phyloP scores from a whole-genome alignment of 2,113 vertebrate genomes.

The Crocuta crocuta region DNA sequence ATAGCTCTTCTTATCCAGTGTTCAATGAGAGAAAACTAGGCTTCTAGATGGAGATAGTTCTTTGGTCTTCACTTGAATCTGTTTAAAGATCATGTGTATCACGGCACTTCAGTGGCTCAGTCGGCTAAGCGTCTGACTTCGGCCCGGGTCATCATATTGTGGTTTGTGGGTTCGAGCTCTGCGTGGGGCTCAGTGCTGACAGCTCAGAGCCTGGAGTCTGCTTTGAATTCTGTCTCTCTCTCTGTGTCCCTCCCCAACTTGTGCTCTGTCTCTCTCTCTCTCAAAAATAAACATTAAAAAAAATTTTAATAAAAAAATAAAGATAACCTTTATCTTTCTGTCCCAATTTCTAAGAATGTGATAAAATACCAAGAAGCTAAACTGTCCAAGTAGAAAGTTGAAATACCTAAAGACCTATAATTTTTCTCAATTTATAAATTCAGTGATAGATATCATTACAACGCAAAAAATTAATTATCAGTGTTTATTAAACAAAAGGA shows the following conservation, averaged over 20 bases:
- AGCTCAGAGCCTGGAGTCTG: no score
- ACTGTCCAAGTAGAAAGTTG: neutral
- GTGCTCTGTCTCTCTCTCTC: no score
- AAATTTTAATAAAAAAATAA: no score
- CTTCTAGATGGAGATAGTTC: neutral
- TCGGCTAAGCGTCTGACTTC: no score
- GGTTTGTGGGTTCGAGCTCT: no score
- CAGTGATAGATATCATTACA: neutral
- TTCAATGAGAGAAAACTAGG: neutral
- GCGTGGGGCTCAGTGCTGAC: no score
- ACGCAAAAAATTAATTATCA: neutral
- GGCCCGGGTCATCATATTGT: no score
- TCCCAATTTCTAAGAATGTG: neutral
- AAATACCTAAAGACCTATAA: neutral
- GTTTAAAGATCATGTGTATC: neutral
- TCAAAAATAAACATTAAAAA: no score
- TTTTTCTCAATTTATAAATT: constrained; percentile 45
- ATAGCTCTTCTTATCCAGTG: neutral
- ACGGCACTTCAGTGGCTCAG: no score
- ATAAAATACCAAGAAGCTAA: constrained; percentile 49
- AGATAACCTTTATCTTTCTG: no score
- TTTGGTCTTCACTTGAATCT: neutral
- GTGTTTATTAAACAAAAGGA: neutral
- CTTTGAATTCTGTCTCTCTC: no score
- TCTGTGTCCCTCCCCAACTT: no score